Percentiles rank a stretch among this genome's conserved stretches.
These are phyloP conservation scores for Zalophus californianus DNA, from an alignment of 2,797 vertebrate genomes.

Conservation along the genomic window DNA sequence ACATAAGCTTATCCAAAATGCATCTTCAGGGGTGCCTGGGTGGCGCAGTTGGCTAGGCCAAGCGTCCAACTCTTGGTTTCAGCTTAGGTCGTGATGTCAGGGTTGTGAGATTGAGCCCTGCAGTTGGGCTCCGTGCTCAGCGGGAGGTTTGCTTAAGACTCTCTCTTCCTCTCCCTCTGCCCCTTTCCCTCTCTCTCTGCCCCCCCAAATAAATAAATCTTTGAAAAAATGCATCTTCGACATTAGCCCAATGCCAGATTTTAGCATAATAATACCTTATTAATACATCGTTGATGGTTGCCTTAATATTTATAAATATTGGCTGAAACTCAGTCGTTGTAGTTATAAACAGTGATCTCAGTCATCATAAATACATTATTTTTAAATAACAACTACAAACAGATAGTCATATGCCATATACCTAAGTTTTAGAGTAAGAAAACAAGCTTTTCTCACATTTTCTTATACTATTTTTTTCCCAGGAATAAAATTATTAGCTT, in stretches of 20 bases:
- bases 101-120: neutral
- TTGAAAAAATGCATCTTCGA: neutral
- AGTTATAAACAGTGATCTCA: neutral
- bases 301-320: constrained; percentile 25
- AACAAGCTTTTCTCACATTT: constrained; percentile 47
- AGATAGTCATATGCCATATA: neutral
- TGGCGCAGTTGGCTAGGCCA: neutral
- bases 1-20: neutral
- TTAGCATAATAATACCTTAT: neutral
- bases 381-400: constrained; percentile 28
- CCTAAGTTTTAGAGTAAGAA: constrained; percentile 29
- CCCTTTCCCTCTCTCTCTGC: neutral
- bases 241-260: neutral
- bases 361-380: neutral
- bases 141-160: neutral
- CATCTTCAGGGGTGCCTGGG: neutral
- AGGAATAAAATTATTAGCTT: constrained; percentile 24
- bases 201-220: neutral
- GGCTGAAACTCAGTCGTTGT: constrained; percentile 34
- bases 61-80: neutral
- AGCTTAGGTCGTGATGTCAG: neutral
- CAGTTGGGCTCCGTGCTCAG: neutral
- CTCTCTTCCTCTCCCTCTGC: neutral
- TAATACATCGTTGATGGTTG: neutral
- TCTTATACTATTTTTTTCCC: neutral